Percentiles rank a stretch among this genome's conserved stretches.
Evolutionary conservation across 2,113 vertebrate genomes (phyloP).

Genomic region (Pheucticus melanocephalus): DNA sequence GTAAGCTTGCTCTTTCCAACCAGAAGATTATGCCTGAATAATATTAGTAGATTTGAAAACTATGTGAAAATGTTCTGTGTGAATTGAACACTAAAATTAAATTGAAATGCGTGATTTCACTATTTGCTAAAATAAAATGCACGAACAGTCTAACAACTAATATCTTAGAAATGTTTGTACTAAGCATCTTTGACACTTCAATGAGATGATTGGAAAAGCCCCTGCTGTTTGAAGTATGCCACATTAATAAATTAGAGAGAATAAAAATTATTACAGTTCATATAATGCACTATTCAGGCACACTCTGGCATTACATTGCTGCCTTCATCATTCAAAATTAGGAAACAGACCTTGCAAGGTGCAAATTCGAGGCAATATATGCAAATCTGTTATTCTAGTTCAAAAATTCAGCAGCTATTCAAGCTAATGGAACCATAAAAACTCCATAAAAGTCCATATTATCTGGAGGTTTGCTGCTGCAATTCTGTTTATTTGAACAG

Average conservation of each 20-base stretch:
- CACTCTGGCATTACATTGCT: neutral
- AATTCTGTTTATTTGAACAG: neutral
- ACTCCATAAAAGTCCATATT: neutral
- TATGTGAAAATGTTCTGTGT: neutral
- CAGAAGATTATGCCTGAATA: neutral
- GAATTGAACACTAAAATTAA: neutral
- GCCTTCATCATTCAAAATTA: neutral
- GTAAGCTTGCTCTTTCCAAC: neutral
- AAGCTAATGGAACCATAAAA: neutral
- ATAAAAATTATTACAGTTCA: neutral
- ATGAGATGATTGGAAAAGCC: neutral
- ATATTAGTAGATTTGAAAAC: neutral
- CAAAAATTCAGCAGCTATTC: neutral
- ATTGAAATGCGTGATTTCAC: neutral
- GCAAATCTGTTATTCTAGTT: neutral
- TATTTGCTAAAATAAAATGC: conserved; percentile 29
- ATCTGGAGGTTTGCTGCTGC: neutral
- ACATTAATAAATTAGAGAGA: neutral
- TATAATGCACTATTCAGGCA: neutral
- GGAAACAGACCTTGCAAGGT: neutral
- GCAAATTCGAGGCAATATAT: neutral
- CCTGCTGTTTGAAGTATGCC: neutral
- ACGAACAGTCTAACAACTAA: neutral
- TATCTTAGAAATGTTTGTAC: neutral
- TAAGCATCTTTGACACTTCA: neutral